Base-by-base conservation (phyloP, 2,113 vertebrate species). In the Mirounga angustirostris region DNA sequence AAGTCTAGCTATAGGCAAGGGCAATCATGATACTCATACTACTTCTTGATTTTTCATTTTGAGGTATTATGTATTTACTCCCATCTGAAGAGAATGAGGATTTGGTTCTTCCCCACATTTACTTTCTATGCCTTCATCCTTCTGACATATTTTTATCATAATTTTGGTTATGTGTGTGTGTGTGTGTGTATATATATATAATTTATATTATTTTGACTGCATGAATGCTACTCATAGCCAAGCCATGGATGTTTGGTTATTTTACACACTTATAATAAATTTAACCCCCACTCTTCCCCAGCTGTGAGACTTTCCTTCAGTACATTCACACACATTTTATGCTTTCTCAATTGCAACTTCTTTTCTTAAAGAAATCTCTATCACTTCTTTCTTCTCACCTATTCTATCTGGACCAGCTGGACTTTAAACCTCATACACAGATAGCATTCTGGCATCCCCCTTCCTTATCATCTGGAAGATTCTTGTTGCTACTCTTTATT, bases 241-340 rank as follows among this genome's bases (percentile, higher is more conserved):
- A 91, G 11, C 12, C 18, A 76, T n/a, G 5, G 16, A 28, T 33
- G 1, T 74, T 80, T 67, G 78, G 54, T 81, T 89, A 89, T 81
- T 76, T 15, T 63, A 67, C n/a, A 88, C 79, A 91, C 4, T 67
- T 65, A 78, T 3, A 59, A 93, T 73, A 61, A 73, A 96, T 95
- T 95, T 76, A 84, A 88, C 22, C 10, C 36, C 22, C 5, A 84
- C 26, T 91, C 18, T 76, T 6, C 33, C 15, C 33, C 19, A 94
- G 36, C 15, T 40, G 8, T 78, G 52, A 50, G 7, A 54, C 30
- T 89, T 33, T 58, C 5, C 18, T 54, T 82, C 58, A 76, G 54
- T 89, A 92, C 2, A 88, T 81, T 30, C 30, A 91, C 30, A 76
- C 2, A 56, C 26, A 78, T 89, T 36, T 52, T 9, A 28, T 3